Conservation (phyloP, 1,140 invertebrate genomes). For the Lepidostoma basale region DNA sequence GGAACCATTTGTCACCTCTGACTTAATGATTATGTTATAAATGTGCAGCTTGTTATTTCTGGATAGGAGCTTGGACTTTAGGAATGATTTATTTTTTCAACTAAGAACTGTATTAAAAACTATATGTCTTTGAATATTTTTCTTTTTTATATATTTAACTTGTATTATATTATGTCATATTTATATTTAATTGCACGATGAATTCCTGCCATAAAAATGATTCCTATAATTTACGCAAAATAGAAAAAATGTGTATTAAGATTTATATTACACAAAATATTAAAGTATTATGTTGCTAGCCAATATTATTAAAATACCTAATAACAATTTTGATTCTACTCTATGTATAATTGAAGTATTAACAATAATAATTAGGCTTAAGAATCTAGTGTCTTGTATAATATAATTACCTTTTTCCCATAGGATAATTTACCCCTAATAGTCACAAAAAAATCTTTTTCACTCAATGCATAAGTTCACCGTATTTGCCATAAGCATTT, state of each 20-base stretch:
- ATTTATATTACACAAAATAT: background rate
- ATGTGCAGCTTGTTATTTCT: too few relatives aligned
- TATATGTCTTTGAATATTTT: too few relatives aligned
- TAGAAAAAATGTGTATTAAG: conserved; percentile 4
- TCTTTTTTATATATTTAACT: too few relatives aligned
- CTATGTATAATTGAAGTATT: background rate
- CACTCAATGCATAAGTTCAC: too few relatives aligned
- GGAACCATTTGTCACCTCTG: too few relatives aligned
- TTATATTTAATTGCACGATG: conserved; percentile 5
- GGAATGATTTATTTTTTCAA: too few relatives aligned
- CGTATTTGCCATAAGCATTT: too few relatives aligned
- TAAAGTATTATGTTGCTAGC: conserved; percentile 14
- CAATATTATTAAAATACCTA: conserved; percentile 1
- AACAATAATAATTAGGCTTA: conserved; percentile 1
- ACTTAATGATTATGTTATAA: too few relatives aligned
- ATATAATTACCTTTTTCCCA: background rate
- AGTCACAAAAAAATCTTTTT: background rate
- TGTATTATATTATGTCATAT: too few relatives aligned
- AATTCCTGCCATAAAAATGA: conserved; percentile 25
- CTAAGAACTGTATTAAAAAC: too few relatives aligned
- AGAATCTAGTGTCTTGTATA: conserved; percentile 16
- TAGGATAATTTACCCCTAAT: background rate
- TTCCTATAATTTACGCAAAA: conserved; percentile 21
- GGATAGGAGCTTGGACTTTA: too few relatives aligned
- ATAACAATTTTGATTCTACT: conserved; percentile 6